Conservation (phyloP, 1,140 invertebrate species). For the Sycophila sp. region DNA sequence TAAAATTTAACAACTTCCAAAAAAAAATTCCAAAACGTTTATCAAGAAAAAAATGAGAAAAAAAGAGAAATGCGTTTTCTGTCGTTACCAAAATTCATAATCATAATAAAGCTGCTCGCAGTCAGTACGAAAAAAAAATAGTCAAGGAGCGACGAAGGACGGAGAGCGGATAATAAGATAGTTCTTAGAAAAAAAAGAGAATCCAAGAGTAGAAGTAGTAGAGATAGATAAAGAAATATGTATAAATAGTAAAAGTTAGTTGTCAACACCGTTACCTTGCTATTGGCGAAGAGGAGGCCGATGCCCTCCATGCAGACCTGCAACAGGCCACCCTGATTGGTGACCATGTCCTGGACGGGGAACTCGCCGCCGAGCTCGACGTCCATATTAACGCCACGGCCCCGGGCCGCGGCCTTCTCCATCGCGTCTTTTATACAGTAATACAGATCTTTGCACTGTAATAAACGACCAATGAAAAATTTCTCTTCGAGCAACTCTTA, state of each 20-base stretch:
- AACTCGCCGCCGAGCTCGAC: constrained; percentile 97
- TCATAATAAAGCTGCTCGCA: constrained; percentile 23
- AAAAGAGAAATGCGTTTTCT: too few species aligned
- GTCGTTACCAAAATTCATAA: too few species aligned
- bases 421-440: constrained; percentile 99
- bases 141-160: neutral
- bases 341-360: constrained; percentile 96
- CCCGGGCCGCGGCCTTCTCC: constrained; percentile 91
- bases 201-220: constrained; percentile 28
- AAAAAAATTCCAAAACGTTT: too few species aligned
- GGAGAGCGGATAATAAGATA: too few species aligned
- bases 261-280: constrained; percentile 88
- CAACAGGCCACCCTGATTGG: constrained; percentile 95
- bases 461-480: constrained; percentile 18
- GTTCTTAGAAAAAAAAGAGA: neutral
- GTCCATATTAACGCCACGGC: constrained; percentile 78
- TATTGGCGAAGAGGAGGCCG: constrained; percentile 96
- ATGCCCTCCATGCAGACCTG: constrained; percentile 99
- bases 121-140: neutral
- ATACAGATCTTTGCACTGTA: constrained; percentile 96
- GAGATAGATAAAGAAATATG: constrained; percentile 30
- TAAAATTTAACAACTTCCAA: too few species aligned
- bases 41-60: too few species aligned
- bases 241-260: constrained; percentile 33
- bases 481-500: neutral